A percentile compares a stretch with the other conserved stretches of the same genome.
phyloP scores from a whole-genome alignment of 2,888 invertebrate genomes.

The Tineola bisselliella region DNA sequence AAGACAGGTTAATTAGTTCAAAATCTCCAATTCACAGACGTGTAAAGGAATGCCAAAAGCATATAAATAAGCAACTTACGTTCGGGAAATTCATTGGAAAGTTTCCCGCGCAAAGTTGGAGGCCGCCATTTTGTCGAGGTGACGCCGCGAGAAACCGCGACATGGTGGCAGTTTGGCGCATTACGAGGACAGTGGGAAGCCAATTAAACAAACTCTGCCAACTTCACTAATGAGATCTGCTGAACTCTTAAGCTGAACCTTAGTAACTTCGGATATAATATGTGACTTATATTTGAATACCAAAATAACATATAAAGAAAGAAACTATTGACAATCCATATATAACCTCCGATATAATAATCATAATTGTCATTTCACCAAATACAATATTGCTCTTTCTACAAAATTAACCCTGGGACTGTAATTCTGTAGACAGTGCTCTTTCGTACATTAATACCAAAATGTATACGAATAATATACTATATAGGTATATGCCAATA shows the following conservation, averaged over 20 bases:
- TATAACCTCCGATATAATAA: too few species aligned
- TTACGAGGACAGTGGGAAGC: slow-evolving; percentile 27
- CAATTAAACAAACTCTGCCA: slow-evolving; percentile 35
- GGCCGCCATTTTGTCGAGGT: neutral
- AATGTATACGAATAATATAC: too few species aligned
- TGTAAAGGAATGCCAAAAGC: neutral
- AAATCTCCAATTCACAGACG: neutral
- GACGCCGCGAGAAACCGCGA: slow-evolving; percentile 7
- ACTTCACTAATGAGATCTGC: slow-evolving; percentile 34
- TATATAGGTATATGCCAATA: too few species aligned
- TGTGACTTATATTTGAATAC: neutral
- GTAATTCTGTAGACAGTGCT: too few species aligned
- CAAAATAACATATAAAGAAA: too few species aligned
- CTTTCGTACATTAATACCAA: too few species aligned
- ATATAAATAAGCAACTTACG: slow-evolving; percentile 1
- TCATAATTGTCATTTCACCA: too few species aligned
- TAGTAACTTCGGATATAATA: neutral
- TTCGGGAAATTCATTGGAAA: slow-evolving; percentile 4
- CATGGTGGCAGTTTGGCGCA: slow-evolving; percentile 16
- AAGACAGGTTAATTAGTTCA: neutral
- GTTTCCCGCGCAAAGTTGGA: neutral
- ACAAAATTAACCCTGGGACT: too few species aligned
- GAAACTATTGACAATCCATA: too few species aligned
- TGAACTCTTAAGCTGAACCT: neutral
- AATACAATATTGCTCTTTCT: too few species aligned